Conservation (phyloP, 2,797 vertebrate genomes). For the Lemur catta region DNA sequence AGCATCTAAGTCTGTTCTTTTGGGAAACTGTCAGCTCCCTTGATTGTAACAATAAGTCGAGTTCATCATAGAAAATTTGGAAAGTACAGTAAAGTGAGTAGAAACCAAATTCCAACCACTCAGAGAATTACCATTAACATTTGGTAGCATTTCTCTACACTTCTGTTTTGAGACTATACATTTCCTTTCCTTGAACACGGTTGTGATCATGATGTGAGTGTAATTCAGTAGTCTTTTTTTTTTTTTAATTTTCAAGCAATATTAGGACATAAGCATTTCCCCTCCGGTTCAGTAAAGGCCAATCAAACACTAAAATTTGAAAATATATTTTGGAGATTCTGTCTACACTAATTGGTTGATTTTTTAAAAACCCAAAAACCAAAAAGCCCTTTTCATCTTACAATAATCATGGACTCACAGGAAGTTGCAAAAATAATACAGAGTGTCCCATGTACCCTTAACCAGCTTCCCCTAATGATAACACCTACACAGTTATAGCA, state of each 20-base stretch:
- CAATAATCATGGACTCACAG: neutral
- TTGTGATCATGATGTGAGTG: neutral
- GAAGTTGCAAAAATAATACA: neutral
- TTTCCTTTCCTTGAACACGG: neutral
- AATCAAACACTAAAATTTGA: neutral
- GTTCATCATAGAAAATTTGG: neutral
- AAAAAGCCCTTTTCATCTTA: neutral
- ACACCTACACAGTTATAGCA: neutral
- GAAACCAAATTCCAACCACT: neutral
- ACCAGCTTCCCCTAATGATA: neutral
- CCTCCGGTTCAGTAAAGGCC: neutral
- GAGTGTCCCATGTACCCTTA: neutral
- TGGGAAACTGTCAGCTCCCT: neutral
- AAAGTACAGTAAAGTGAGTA: neutral
- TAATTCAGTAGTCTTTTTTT: neutral
- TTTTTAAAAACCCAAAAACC: neutral
- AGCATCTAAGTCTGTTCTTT: neutral
- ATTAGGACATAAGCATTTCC: neutral
- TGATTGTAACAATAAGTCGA: neutral
- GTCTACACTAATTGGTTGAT: neutral
- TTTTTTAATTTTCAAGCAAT: neutral
- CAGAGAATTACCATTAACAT: neutral
- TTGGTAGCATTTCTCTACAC: neutral
- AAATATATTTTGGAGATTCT: neutral
- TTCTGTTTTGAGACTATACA: neutral